These are phyloP conservation scores for Heliconius himera DNA, from an alignment of 1,140 invertebrate genomes.

Conservation along the genomic window DNA sequence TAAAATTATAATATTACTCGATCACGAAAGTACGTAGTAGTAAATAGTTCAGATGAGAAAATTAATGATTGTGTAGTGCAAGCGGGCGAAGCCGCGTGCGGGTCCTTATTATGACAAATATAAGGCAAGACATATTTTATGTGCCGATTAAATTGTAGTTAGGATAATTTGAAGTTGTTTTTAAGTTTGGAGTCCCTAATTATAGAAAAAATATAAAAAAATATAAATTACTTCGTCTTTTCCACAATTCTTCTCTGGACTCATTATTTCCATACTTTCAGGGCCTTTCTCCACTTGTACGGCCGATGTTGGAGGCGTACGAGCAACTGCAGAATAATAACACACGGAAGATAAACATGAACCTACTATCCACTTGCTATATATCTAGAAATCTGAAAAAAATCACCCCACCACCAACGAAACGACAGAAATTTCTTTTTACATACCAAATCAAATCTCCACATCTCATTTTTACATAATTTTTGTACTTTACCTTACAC, in stretches of 20 bases:
- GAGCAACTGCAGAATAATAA: conserved; percentile 56
- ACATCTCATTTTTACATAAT: neutral
- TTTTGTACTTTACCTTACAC: conserved; percentile 17
- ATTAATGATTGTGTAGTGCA: too few relatives aligned
- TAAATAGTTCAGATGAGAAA: too few relatives aligned
- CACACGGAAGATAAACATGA: conserved; percentile 56
- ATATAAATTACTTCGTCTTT: conserved; percentile 49
- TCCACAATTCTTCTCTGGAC: conserved; percentile 37
- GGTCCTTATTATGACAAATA: too few relatives aligned
- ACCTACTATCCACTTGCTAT: conserved; percentile 39
- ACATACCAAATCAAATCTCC: conserved; percentile 5
- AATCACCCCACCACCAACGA: conserved; percentile 35
- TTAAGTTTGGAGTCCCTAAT: neutral
- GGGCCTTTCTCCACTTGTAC: conserved; percentile 43
- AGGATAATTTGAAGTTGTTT: neutral
- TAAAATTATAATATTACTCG: too few relatives aligned
- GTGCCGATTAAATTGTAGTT: neutral
- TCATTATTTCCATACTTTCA: conserved; percentile 56
- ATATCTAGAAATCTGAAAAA: conserved; percentile 49
- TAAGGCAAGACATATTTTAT: too few relatives aligned
- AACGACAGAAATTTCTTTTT: conserved; percentile 12
- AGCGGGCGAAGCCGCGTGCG: too few relatives aligned
- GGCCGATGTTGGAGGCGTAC: conserved; percentile 40
- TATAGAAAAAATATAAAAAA: neutral
- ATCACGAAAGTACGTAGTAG: too few relatives aligned